Conservation (phyloP, 1,140 invertebrate genomes). For the Aphis gossypii region DNA sequence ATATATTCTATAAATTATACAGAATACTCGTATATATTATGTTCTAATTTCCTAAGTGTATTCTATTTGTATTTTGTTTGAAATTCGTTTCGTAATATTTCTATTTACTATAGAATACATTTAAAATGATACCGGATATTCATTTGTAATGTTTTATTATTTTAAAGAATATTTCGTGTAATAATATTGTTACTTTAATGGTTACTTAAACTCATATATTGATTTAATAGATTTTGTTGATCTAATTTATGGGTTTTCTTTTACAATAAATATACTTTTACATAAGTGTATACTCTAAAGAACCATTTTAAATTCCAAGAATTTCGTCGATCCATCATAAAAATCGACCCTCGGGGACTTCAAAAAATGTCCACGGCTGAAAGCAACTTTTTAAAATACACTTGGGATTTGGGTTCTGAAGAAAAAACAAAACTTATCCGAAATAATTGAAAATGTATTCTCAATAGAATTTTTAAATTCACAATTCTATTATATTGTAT, state of each 20-base stretch:
- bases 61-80: background rate
- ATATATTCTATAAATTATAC: background rate
- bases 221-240: background rate
- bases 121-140: background rate
- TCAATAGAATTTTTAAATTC: background rate
- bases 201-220: background rate
- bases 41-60: background rate
- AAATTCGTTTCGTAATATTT: background rate
- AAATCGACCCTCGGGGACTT: background rate
- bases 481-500: background rate
- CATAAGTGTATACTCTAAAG: background rate
- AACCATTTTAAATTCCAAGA: background rate
- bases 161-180: background rate
- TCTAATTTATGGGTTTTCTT: background rate
- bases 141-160: background rate
- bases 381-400: background rate
- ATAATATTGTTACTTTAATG: background rate
- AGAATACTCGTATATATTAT: background rate
- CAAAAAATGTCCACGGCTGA: background rate
- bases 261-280: background rate
- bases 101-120: background rate
- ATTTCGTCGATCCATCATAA: background rate
- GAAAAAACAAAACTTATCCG: background rate
- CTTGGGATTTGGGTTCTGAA: background rate
- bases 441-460: slow-evolving; percentile 22